A percentile compares a stretch with the other conserved stretches of the same genome.
Evolutionary conservation across 2,797 vertebrate genomes (phyloP).

Genomic region (Erethizon dorsatum): DNA sequence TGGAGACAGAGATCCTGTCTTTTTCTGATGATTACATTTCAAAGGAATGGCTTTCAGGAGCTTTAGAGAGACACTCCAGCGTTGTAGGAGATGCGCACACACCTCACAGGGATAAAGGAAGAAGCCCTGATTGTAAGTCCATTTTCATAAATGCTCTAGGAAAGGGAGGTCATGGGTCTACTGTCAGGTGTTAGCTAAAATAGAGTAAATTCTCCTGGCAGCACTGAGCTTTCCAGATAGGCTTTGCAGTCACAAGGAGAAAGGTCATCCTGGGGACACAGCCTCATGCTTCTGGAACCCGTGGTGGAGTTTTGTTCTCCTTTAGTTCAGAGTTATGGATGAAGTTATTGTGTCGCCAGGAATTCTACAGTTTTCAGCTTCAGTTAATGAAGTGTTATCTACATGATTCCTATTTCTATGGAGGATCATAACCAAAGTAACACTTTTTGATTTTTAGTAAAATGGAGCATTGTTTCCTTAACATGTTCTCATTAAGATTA

Average conservation of each 20-base stretch:
- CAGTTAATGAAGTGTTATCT: conserved; percentile 39
- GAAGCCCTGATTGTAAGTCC: not conserved
- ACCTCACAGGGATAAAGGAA: not conserved
- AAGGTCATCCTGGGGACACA: not conserved
- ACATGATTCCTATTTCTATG: not conserved
- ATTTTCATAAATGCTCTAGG: not conserved
- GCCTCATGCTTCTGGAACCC: not conserved
- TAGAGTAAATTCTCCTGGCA: not conserved
- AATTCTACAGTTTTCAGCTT: not conserved
- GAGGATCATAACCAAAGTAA: not conserved
- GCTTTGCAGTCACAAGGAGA: not conserved
- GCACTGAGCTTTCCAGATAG: not conserved
- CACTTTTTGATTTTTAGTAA: conserved; percentile 41
- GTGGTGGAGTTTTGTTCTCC: not conserved
- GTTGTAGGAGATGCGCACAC: not conserved
- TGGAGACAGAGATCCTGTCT: not conserved
- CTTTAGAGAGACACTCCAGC: not conserved
- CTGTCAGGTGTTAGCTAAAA: not conserved
- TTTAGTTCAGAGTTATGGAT: not conserved
- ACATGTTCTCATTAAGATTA: not conserved
- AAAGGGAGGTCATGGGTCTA: not conserved
- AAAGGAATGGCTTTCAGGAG: not conserved
- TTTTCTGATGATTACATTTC: not conserved
- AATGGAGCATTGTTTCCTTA: conserved; percentile 36
- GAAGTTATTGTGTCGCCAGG: not conserved